These are phyloP conservation scores for Eucriotettix oculatus DNA, from an alignment of 2,888 invertebrate species.

Conservation along the genomic window DNA sequence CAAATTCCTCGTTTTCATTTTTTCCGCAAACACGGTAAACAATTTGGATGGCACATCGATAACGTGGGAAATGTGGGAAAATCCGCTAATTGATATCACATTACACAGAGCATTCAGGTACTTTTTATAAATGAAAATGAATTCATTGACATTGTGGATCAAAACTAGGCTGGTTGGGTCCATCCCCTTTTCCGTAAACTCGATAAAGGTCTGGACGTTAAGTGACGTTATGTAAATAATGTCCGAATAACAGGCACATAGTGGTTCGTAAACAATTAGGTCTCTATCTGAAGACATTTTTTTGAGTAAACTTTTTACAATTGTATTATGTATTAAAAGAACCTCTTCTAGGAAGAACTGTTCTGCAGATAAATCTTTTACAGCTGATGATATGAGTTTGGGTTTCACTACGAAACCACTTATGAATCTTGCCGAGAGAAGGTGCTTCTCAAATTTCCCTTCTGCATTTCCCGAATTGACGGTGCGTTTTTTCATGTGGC, in stretches of 20 bases:
- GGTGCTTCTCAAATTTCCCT: background rate
- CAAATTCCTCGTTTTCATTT: slow-evolving; percentile 35
- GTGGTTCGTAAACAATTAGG: slow-evolving; percentile 41
- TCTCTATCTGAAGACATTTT: slow-evolving; percentile 38
- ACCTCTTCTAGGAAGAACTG: slow-evolving; percentile 55
- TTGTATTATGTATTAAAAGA: slow-evolving; percentile 40
- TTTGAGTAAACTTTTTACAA: slow-evolving; percentile 47
- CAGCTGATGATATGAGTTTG: slow-evolving; percentile 5
- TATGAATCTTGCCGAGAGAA: slow-evolving; percentile 5
- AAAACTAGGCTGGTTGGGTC: slow-evolving; percentile 48
- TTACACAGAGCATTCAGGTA: slow-evolving; percentile 56
- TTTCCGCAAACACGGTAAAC: slow-evolving; percentile 37
- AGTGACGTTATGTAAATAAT: slow-evolving; percentile 49
- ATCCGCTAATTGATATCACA: slow-evolving; percentile 54
- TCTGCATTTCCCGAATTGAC: background rate
- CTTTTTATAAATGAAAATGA: slow-evolving; percentile 49
- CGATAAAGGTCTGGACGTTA: slow-evolving; percentile 41
- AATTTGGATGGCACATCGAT: slow-evolving; percentile 41
- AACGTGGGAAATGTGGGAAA: slow-evolving; percentile 43
- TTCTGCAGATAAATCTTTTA: slow-evolving; percentile 8
- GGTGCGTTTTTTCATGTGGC: background rate
- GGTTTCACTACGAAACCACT: slow-evolving; percentile 3
- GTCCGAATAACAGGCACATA: slow-evolving; percentile 50
- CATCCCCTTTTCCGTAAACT: slow-evolving; percentile 47
- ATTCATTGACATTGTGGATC: slow-evolving; percentile 53